phyloP scores from a whole-genome alignment of 2,888 invertebrate species.

The Apoda limacodes region DNA sequence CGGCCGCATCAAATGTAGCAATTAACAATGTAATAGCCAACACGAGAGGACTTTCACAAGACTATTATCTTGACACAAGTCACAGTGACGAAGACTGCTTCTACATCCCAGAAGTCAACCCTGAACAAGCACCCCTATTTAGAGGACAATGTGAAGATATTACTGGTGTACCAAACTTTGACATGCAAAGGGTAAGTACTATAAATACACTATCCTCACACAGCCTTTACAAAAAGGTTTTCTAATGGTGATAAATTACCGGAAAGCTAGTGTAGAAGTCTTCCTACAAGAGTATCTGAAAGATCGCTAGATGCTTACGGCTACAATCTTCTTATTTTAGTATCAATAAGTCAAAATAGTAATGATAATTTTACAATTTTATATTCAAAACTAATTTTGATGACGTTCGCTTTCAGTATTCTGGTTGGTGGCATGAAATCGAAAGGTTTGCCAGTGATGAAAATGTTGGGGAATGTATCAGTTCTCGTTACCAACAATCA shows the following conservation, averaged over 20 bases:
- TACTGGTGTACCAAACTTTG: constrained; percentile 31
- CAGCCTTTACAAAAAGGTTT: not conserved
- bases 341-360: no score
- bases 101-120: constrained; percentile 38
- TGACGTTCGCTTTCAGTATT: constrained; percentile 44
- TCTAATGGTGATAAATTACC: no score
- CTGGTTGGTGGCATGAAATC: constrained; percentile 55
- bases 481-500: constrained; percentile 28
- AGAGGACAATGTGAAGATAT: constrained; percentile 42
- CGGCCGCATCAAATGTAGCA: constrained; percentile 19
- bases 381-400: no score
- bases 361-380: no score
- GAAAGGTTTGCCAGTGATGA: constrained; percentile 37
- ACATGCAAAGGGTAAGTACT: constrained; percentile 34
- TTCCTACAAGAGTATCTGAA: no score
- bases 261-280: no score
- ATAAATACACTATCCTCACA: no score
- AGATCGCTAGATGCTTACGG: no score
- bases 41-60: constrained; percentile 40
- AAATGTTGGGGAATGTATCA: constrained; percentile 35
- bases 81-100: constrained; percentile 48
- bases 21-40: constrained; percentile 28
- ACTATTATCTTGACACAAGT: constrained; percentile 35
- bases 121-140: constrained; percentile 30
- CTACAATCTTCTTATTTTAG: no score